Percentiles rank a stretch among this genome's conserved stretches.
phyloP scores from a whole-genome alignment of 2,113 vertebrate species.

The Lamprotornis superbus region DNA sequence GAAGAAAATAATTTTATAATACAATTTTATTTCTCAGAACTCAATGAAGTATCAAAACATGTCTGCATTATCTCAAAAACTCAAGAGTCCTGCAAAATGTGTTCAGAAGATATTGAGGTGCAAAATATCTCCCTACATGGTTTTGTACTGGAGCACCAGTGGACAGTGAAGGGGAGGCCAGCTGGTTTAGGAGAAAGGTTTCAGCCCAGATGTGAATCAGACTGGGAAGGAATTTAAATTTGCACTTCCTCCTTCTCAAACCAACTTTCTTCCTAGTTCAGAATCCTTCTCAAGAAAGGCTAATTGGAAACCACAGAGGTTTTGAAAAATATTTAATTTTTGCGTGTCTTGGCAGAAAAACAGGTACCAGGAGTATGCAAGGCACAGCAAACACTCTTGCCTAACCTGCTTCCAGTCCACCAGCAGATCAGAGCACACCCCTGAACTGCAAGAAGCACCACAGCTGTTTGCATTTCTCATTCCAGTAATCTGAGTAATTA shows the following conservation, averaged over 20 bases:
- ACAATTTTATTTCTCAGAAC: neutral
- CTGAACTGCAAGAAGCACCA: neutral
- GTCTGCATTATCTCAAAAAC: neutral
- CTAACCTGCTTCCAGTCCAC: neutral
- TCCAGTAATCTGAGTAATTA: neutral
- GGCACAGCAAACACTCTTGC: neutral
- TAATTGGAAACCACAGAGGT: neutral
- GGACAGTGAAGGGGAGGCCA: neutral
- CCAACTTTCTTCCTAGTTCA: neutral
- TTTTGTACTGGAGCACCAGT: neutral
- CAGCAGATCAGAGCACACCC: neutral
- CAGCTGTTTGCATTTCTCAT: neutral
- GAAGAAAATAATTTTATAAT: neutral
- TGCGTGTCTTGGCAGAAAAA: neutral
- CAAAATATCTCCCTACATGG: neutral
- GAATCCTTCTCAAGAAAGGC: neutral
- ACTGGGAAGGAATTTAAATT: neutral
- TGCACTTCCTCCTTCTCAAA: neutral
- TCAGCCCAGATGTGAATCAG: neutral
- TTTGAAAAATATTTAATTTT: neutral
- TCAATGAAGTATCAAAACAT: neutral
- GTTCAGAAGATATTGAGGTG: neutral
- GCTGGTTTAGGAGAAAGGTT: neutral
- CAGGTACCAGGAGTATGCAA: neutral
- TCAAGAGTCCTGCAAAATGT: neutral